Evolutionary conservation across 2,113 vertebrate genomes (phyloP).

Genomic region (Marmota monax): DNA sequence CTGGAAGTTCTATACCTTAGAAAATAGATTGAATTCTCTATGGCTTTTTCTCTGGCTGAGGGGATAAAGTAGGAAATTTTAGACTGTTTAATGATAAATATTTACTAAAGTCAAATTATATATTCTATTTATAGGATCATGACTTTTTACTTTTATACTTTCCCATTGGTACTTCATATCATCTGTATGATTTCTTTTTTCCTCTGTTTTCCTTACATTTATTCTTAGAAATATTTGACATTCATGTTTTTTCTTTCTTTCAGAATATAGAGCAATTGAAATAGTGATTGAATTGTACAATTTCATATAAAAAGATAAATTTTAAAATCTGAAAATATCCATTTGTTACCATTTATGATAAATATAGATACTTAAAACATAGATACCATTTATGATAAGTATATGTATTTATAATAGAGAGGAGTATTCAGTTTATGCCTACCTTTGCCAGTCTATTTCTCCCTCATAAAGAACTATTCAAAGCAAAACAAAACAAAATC

Average conservation of each 20-base stretch:
- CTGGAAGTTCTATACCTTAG: neutral
- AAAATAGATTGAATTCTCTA: neutral
- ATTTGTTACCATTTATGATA: neutral
- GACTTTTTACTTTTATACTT: neutral
- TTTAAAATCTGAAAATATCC: neutral
- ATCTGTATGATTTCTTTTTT: neutral
- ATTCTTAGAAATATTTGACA: slow-evolving; percentile 28
- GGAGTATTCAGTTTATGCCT: neutral
- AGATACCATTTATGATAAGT: neutral
- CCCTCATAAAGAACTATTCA: neutral
- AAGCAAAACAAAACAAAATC: neutral
- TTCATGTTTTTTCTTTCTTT: slow-evolving; percentile 51
- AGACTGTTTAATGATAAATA: neutral
- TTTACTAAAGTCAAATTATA: neutral
- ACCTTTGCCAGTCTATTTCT: neutral
- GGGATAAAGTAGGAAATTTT: neutral
- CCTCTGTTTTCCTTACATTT: neutral
- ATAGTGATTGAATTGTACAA: neutral
- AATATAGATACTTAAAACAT: neutral
- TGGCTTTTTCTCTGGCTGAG: neutral
- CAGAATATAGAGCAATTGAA: neutral
- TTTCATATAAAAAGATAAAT: slow-evolving; percentile 41
- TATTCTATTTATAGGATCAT: neutral
- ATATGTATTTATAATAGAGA: neutral
- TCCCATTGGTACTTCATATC: neutral